Conservation (phyloP, 2,113 vertebrate genomes). For the Candoia aspera region DNA sequence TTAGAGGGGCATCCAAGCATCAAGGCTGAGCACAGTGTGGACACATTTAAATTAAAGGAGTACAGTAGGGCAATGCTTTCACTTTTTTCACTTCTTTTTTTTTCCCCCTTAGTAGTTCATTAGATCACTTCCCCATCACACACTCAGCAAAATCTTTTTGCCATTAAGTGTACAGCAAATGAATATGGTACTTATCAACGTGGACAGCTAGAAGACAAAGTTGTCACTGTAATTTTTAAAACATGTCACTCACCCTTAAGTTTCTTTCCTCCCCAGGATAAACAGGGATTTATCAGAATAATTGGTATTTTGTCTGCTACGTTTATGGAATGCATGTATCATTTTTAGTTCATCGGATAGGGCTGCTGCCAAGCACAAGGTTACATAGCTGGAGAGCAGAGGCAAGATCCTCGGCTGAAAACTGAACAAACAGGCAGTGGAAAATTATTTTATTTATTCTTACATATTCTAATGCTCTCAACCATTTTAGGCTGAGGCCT, state of each 20-base stretch:
- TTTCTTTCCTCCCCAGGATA: constrained; percentile 11
- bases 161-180: neutral
- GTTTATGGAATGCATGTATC: constrained; percentile 6
- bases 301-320: constrained; percentile 20
- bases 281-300: constrained; percentile 25
- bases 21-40: neutral
- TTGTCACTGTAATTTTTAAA: constrained; percentile 20
- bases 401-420: neutral
- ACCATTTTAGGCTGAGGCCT: neutral
- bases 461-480: neutral
- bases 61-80: neutral
- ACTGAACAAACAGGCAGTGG: neutral
- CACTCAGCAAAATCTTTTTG: neutral
- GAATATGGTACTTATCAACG: constrained; percentile 4
- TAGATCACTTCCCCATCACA: neutral
- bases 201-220: neutral
- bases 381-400: neutral
- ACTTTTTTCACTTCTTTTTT: neutral
- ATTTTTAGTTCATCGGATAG: constrained; percentile 4
- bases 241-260: constrained; percentile 7
- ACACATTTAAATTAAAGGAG: neutral
- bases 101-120: neutral
- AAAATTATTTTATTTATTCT: neutral
- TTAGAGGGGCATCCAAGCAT: neutral
- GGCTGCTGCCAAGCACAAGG: neutral